phyloP scores from a whole-genome alignment of 2,888 invertebrate species.

The Mimachlamys varia region DNA sequence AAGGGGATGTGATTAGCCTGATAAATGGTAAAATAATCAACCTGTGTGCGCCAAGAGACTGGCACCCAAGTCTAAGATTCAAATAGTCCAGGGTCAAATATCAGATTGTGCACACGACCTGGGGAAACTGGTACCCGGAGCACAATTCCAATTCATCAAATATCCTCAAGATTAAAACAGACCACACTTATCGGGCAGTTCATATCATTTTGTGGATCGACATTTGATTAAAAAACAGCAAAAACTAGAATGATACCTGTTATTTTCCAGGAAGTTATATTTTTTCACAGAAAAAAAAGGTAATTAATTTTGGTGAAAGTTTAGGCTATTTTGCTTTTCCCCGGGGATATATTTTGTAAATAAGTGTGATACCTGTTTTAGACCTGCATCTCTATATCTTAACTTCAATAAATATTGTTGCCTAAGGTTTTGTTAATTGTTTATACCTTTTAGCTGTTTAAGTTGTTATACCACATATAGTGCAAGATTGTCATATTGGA shows the following conservation, averaged over 20 bases:
- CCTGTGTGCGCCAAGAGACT: not conserved
- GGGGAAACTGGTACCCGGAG: not conserved
- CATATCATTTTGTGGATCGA: not conserved
- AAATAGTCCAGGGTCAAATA: not conserved
- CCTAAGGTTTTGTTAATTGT: too few relatives aligned
- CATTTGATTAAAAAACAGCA: not conserved
- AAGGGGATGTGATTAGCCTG: not conserved
- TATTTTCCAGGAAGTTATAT: not conserved
- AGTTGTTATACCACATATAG: too few relatives aligned
- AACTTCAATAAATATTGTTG: too few relatives aligned
- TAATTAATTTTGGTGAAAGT: not conserved
- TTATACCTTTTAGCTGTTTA: too few relatives aligned
- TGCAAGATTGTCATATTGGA: too few relatives aligned
- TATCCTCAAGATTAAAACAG: not conserved
- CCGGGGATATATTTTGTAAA: too few relatives aligned
- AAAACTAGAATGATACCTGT: not conserved
- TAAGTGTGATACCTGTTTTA: too few relatives aligned
- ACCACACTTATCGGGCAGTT: not conserved
- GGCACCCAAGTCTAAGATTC: not conserved
- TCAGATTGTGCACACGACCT: not conserved
- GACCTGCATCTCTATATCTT: too few relatives aligned
- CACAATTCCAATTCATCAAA: not conserved
- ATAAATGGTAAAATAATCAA: not conserved
- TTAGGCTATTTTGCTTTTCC: too few relatives aligned
- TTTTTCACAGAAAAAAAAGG: not conserved